A percentile compares a stretch with the other conserved stretches of the same genome.
phyloP scores from a whole-genome alignment of 2,113 vertebrate genomes.

The Clarias macrocephalus region DNA sequence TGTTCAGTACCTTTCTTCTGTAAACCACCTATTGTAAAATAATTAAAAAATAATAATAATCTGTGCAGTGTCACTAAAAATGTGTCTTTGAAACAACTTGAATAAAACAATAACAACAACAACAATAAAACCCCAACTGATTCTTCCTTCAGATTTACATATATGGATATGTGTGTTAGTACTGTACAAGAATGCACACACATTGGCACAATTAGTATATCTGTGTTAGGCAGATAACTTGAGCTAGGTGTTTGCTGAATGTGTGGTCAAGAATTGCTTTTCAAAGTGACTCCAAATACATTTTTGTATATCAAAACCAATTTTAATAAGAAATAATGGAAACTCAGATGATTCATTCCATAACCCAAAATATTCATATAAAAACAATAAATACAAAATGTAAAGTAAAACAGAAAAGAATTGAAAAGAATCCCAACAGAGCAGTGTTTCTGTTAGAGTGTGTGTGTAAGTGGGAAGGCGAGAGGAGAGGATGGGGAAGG shows the following conservation, averaged over 20 bases:
- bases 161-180: constrained; percentile 36
- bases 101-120: not conserved
- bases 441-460: too few species aligned
- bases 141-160: constrained; percentile 35
- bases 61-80: not conserved
- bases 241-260: constrained; percentile 49
- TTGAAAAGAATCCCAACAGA: too few species aligned
- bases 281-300: constrained; percentile 59
- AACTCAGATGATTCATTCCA: too few species aligned
- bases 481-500: too few species aligned
- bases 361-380: too few species aligned
- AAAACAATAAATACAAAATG: too few species aligned
- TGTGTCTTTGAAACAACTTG: constrained; percentile 32
- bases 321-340: too few species aligned
- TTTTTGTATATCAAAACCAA: too few species aligned
- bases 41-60: constrained; percentile 23
- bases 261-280: constrained; percentile 62
- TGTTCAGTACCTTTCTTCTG: not conserved
- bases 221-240: constrained; percentile 63
- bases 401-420: too few species aligned
- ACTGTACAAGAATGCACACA: constrained; percentile 40
- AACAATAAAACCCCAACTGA: constrained; percentile 41
- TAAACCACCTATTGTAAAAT: constrained; percentile 25
- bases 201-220: constrained; percentile 24
- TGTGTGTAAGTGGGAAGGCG: too few species aligned